Evolutionary conservation across 2,797 vertebrate genomes (phyloP).

Genomic region (Oophaga sylvatica): DNA sequence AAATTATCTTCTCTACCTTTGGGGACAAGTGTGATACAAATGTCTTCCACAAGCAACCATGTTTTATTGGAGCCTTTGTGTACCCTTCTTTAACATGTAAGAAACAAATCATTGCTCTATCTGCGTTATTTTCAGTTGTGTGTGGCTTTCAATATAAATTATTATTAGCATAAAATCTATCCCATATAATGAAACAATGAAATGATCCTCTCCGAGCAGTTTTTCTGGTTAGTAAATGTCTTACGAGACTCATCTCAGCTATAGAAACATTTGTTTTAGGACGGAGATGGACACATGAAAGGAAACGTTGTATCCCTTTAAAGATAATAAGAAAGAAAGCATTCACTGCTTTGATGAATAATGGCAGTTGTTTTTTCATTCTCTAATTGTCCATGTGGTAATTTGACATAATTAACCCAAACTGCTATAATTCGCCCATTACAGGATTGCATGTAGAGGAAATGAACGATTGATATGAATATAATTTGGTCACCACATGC

Average conservation of each 20-base stretch:
- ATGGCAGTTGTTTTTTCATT: conserved; percentile 12
- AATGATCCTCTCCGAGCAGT: neutral
- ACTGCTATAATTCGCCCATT: neutral
- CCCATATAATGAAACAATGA: neutral
- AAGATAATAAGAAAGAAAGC: neutral
- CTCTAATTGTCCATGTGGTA: conserved; percentile 18
- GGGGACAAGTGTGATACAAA: no score
- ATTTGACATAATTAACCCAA: conserved; percentile 23
- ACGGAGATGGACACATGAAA: neutral
- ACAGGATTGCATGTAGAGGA: neutral
- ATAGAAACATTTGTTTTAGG: conserved; percentile 16
- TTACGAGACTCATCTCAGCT: neutral
- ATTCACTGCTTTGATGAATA: conserved; percentile 29
- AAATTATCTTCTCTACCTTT: no score
- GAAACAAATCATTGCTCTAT: no score
- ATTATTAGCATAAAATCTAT: neutral
- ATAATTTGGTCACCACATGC: neutral
- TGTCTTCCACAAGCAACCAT: no score
- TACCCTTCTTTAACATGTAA: no score
- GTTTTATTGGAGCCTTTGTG: no score
- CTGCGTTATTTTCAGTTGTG: no score
- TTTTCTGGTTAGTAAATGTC: conserved; percentile 5
- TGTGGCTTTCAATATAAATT: no score
- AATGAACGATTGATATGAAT: conserved; percentile 4
- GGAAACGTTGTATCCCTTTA: neutral